phyloP scores from a whole-genome alignment of 2,888 invertebrate genomes.

The Cyaniris semiargus region DNA sequence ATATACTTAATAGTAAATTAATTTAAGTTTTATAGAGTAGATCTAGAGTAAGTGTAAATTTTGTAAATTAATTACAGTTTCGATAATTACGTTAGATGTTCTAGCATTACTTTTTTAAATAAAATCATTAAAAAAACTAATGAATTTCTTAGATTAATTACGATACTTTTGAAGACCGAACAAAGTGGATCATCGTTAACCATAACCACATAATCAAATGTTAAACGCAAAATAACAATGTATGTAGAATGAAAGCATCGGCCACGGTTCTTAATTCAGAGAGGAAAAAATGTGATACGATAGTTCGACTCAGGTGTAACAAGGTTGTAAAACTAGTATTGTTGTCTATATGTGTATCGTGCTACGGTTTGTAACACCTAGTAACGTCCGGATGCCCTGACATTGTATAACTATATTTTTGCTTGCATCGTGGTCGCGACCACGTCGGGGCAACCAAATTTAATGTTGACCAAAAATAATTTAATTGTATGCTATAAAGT shows the following conservation, averaged over 20 bases:
- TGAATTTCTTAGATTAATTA: slow-evolving; percentile 35
- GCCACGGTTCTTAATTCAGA: slow-evolving; percentile 53
- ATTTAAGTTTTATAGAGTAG: slow-evolving; percentile 17
- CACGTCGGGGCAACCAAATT: slow-evolving; percentile 36
- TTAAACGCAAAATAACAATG: slow-evolving; percentile 28
- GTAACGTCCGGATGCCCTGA: slow-evolving; percentile 36
- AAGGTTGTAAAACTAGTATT: slow-evolving; percentile 46
- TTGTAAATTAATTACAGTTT: slow-evolving; percentile 28
- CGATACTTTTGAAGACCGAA: slow-evolving; percentile 34
- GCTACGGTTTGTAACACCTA: slow-evolving; percentile 35
- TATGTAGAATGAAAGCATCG: slow-evolving; percentile 42
- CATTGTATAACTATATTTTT: slow-evolving; percentile 36
- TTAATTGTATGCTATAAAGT: slow-evolving; percentile 41
- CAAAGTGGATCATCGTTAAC: slow-evolving; percentile 41
- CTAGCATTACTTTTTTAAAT: slow-evolving; percentile 35
- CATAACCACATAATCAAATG: slow-evolving; percentile 33
- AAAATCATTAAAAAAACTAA: slow-evolving; percentile 29
- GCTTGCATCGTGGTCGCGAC: slow-evolving; percentile 39
- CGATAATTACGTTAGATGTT: slow-evolving; percentile 25
- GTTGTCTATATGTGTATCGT: slow-evolving; percentile 41
- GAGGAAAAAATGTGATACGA: slow-evolving; percentile 50
- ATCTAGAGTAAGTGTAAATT: slow-evolving; percentile 27
- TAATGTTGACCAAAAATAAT: slow-evolving; percentile 42
- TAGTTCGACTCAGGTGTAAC: slow-evolving; percentile 46
- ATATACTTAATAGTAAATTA: slow-evolving; percentile 9